Percentiles rank a stretch among this genome's conserved stretches.
Evolutionary conservation across 2,113 vertebrate species (phyloP).

Genomic region (Salvelinus fontinalis): DNA sequence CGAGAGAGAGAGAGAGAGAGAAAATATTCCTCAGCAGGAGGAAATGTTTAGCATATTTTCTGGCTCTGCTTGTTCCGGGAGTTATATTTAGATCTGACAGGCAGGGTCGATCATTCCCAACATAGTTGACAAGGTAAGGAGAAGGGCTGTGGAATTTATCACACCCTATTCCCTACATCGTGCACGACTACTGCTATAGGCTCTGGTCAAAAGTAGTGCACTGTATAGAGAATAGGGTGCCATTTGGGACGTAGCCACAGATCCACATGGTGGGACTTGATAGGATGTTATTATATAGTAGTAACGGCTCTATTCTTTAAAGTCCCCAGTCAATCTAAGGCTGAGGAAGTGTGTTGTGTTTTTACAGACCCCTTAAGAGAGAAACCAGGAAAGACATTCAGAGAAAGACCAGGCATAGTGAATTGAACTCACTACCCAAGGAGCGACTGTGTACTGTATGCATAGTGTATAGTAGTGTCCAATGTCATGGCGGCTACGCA

Average conservation of each 20-base stretch:
- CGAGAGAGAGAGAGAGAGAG: conserved; percentile 58
- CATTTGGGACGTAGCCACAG: conserved; percentile 10
- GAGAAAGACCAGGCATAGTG: conserved; percentile 6
- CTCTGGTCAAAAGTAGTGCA: conserved; percentile 53
- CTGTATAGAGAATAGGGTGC: not conserved
- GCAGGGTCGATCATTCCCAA: conserved; percentile 70
- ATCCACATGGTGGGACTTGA: conserved; percentile 46
- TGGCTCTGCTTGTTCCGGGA: conserved; percentile 65
- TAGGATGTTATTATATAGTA: conserved; percentile 68
- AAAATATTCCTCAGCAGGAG: conserved; percentile 74
- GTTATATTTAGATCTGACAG: conserved; percentile 78
- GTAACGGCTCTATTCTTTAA: conserved; percentile 51
- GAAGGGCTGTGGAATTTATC: conserved; percentile 64
- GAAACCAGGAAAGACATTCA: conserved; percentile 60
- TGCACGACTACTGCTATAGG: conserved; percentile 49
- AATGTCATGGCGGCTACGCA: too few relatives aligned
- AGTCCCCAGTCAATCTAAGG: conserved; percentile 57
- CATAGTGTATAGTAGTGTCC: too few relatives aligned
- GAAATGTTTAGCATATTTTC: conserved; percentile 81
- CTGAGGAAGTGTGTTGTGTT: conserved; percentile 62
- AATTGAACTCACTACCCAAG: conserved; percentile 3
- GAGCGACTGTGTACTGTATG: not conserved
- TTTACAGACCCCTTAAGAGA: conserved; percentile 64
- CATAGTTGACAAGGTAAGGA: conserved; percentile 56
- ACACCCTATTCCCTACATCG: conserved; percentile 29